A percentile compares a stretch with the other conserved stretches of the same genome.
Evolutionary conservation across 2,888 invertebrate species (phyloP).

Genomic region (Coleophora flavipennella): DNA sequence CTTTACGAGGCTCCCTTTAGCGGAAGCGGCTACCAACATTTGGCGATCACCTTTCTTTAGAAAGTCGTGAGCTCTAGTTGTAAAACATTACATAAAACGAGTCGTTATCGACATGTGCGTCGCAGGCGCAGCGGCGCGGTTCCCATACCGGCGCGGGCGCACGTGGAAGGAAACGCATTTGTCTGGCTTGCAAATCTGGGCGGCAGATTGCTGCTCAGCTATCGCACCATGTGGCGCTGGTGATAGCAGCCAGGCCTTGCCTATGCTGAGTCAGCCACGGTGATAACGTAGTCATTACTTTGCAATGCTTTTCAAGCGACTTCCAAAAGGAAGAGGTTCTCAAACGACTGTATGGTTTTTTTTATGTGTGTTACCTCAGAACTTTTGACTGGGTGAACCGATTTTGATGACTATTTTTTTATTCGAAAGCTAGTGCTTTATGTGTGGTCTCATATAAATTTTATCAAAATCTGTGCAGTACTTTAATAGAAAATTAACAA

Average conservation of each 20-base stretch:
- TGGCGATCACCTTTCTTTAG: slow-evolving; percentile 62
- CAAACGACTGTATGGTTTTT: no score
- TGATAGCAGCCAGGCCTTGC: slow-evolving; percentile 15
- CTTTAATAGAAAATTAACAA: no score
- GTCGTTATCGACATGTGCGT: slow-evolving; percentile 51
- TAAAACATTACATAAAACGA: slow-evolving; percentile 62
- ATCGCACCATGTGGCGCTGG: slow-evolving; percentile 31
- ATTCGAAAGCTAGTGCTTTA: no score
- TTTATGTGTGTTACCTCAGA: no score
- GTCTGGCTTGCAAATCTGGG: slow-evolving; percentile 56
- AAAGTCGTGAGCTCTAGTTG: slow-evolving; percentile 49
- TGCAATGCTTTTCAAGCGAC: no score
- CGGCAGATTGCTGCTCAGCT: slow-evolving; percentile 46
- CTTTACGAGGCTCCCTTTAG: slow-evolving; percentile 22
- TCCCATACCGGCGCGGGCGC: slow-evolving; percentile 36
- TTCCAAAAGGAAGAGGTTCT: no score
- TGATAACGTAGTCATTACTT: no score
- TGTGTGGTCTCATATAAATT: no score
- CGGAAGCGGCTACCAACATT: slow-evolving; percentile 43
- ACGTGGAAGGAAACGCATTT: slow-evolving; percentile 51
- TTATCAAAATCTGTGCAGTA: no score
- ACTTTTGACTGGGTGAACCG: no score
- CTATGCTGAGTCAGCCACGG: no score
- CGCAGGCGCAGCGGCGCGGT: slow-evolving; percentile 27
- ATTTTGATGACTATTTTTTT: no score